A percentile compares a stretch with the other conserved stretches of the same genome.
Conservation (phyloP, 2,797 vertebrate genomes). For the Erethizon dorsatum region DNA sequence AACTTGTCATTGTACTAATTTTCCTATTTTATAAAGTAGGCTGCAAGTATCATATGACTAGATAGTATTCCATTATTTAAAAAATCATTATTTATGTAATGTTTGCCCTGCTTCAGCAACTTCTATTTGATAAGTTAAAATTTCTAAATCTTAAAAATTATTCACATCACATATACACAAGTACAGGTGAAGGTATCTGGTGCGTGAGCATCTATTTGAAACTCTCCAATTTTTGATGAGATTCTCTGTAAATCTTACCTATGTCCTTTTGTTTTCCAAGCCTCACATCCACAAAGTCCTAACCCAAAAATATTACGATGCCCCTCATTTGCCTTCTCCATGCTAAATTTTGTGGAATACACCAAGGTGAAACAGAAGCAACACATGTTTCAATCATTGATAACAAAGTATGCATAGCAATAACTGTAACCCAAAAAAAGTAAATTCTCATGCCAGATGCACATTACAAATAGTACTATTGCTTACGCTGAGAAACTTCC, state of each 20-base stretch:
- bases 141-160: neutral
- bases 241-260: neutral
- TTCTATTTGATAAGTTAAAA: neutral
- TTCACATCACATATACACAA: neutral
- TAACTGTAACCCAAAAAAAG: neutral
- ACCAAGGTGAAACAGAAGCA: neutral
- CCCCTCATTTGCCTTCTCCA: neutral
- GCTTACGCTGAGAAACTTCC: neutral
- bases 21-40: neutral
- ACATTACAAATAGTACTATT: neutral
- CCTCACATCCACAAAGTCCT: neutral
- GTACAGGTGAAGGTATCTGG: neutral
- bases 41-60: neutral
- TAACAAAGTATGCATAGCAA: neutral
- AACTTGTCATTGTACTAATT: neutral
- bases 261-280: neutral
- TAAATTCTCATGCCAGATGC: neutral
- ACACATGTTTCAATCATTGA: neutral
- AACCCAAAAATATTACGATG: neutral
- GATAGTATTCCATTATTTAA: constrained; percentile 28
- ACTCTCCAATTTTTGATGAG: neutral
- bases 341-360: neutral
- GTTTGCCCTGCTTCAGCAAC: neutral
- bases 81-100: neutral
- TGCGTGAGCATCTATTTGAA: neutral